Evolutionary conservation across 35 echinoderm and acorn worm species (phyloP).

Genomic region (Diadema setosum): DNA sequence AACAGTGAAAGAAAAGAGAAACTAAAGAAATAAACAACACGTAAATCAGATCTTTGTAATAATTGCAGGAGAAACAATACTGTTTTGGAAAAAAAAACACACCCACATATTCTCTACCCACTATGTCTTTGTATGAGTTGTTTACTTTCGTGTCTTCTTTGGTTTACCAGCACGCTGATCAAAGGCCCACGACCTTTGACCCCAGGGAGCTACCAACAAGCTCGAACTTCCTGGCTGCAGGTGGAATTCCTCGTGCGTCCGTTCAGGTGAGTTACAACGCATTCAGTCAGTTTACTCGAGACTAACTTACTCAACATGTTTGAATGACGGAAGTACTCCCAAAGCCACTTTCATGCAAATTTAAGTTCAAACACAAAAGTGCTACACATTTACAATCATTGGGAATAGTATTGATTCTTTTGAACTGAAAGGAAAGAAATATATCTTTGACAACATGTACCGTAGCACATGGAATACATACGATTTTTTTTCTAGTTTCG

Average conservation of each 20-base stretch:
- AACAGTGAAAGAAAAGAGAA: background rate
- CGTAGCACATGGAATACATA: too few relatives aligned
- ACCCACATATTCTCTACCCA: background rate
- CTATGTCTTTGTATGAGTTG: too few relatives aligned
- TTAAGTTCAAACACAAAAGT: background rate
- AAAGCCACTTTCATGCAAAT: background rate
- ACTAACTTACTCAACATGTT: background rate
- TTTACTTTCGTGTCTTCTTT: too few relatives aligned
- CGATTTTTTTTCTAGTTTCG: too few relatives aligned
- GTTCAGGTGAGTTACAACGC: background rate
- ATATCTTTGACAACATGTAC: too few relatives aligned
- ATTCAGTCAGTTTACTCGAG: background rate
- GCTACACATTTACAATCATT: background rate
- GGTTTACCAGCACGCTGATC: background rate
- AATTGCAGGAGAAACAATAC: background rate
- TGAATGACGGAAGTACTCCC: background rate
- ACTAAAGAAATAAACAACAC: background rate
- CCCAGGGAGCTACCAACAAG: background rate
- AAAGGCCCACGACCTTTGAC: background rate
- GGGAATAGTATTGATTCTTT: background rate
- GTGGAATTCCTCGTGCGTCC: background rate
- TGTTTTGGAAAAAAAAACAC: background rate
- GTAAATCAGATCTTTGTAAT: background rate
- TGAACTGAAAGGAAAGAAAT: background rate
- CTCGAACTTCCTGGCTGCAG: background rate